These are phyloP conservation scores for Cydia strobilella DNA, from an alignment of 1,140 invertebrate genomes.

Conservation along the genomic window DNA sequence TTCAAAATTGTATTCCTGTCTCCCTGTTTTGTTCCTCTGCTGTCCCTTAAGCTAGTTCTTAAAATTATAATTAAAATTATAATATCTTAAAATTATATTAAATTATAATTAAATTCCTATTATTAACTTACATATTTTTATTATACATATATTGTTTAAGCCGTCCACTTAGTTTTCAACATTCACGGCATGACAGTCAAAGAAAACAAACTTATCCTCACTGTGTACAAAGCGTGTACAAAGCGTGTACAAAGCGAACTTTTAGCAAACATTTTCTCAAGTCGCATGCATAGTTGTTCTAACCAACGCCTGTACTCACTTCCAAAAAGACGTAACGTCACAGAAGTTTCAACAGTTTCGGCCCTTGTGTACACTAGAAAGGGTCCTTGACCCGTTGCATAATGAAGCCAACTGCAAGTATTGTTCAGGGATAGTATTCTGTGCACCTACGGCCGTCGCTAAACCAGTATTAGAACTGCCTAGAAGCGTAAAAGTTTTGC, in stretches of 20 bases:
- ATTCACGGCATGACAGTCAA: background rate
- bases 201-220: background rate
- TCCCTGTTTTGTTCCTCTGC: too few species aligned
- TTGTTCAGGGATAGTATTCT: background rate
- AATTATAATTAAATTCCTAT: too few species aligned
- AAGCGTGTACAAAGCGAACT: background rate
- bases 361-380: background rate
- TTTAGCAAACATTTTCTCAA: conserved; percentile 11
- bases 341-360: background rate
- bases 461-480: background rate
- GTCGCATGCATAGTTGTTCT: conserved; percentile 1
- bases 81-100: too few species aligned
- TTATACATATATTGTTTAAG: too few species aligned
- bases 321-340: background rate
- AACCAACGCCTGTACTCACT: background rate
- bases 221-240: too few species aligned
- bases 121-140: too few species aligned
- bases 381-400: conserved; percentile 11
- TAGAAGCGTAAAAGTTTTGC: background rate
- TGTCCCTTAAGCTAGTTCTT: too few species aligned
- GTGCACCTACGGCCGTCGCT: background rate
- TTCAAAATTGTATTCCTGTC: too few species aligned
- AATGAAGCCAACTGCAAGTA: conserved; percentile 2
- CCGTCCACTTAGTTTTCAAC: background rate
- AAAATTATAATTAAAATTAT: too few species aligned